phyloP scores from a whole-genome alignment of 2,797 vertebrate genomes.

The Microctenopoma steveboyesi region DNA sequence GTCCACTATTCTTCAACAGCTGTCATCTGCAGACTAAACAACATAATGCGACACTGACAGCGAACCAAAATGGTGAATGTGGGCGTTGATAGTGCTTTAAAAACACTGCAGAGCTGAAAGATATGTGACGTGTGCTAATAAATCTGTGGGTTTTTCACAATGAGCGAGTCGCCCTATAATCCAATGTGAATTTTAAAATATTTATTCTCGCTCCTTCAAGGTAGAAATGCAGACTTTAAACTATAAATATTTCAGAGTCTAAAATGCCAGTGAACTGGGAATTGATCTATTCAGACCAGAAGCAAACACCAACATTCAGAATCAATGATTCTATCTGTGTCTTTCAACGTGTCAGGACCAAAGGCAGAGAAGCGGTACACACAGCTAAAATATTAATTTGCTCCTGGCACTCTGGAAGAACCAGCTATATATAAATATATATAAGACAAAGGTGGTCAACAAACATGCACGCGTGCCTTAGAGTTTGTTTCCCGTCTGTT shows the following conservation, averaged over 20 bases:
- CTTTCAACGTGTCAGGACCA: constrained; percentile 15
- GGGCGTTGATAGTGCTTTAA: not conserved
- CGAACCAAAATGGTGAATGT: not conserved
- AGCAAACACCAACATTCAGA: constrained; percentile 22
- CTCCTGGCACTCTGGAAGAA: constrained; percentile 2
- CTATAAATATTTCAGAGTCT: constrained; percentile 41
- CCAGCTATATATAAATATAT: not conserved
- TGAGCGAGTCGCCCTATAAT: not conserved
- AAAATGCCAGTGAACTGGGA: constrained; percentile 29
- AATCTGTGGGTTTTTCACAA: not conserved
- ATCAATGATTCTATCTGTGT: constrained; percentile 34
- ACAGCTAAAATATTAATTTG: constrained; percentile 9
- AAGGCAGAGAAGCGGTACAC: constrained; percentile 17
- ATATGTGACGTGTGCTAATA: not conserved
- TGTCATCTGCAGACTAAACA: too few relatives aligned
- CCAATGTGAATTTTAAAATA: not conserved
- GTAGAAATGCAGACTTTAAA: constrained; percentile 27
- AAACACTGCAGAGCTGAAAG: not conserved
- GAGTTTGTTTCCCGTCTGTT: constrained; percentile 9
- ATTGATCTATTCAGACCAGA: constrained; percentile 34
- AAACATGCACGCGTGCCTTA: not conserved
- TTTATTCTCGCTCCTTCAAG: not conserved
- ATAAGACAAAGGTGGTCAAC: not conserved
- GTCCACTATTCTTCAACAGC: not conserved
- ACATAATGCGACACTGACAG: too few relatives aligned